Percentiles rank a stretch among this genome's conserved stretches.
phyloP scores from a whole-genome alignment of 2,113 vertebrate genomes.

The Nibea albiflora region DNA sequence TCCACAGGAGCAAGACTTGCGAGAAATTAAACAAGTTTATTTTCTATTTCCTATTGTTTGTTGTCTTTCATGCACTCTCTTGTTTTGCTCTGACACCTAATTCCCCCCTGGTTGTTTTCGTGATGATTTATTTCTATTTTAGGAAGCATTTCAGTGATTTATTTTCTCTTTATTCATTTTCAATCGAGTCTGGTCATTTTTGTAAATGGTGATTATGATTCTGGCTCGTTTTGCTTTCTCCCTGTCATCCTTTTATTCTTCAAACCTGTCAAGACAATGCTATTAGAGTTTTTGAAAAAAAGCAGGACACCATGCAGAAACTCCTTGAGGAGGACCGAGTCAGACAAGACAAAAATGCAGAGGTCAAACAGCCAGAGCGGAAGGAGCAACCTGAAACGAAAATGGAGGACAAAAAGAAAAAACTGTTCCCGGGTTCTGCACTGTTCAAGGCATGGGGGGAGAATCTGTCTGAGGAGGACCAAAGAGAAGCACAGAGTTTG shows the following conservation, averaged over 20 bases:
- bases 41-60: too few species aligned
- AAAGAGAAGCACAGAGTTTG: constrained; percentile 70
- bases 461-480: constrained; percentile 75
- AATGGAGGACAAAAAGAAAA: constrained; percentile 5
- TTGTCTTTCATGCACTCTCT: too few species aligned
- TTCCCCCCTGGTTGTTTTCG: too few species aligned
- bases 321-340: constrained; percentile 33
- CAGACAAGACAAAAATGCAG: too few species aligned
- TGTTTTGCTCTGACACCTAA: too few species aligned
- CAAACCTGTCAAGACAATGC: constrained; percentile 19
- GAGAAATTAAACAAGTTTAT: too few species aligned
- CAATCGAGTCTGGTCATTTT: background rate
- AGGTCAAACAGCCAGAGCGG: background rate
- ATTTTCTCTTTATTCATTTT: background rate
- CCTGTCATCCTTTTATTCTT: background rate
- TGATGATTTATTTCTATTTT: background rate
- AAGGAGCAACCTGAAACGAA: background rate
- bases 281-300: constrained; percentile 36
- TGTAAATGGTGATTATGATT: background rate
- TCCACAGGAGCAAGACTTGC: background rate
- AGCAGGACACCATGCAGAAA: constrained; percentile 58
- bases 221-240: background rate
- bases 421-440: constrained; percentile 71
- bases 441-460: constrained; percentile 77
- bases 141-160: background rate